Conservation (phyloP, 2,888 invertebrate species). For the Hypercompe scribonia region DNA sequence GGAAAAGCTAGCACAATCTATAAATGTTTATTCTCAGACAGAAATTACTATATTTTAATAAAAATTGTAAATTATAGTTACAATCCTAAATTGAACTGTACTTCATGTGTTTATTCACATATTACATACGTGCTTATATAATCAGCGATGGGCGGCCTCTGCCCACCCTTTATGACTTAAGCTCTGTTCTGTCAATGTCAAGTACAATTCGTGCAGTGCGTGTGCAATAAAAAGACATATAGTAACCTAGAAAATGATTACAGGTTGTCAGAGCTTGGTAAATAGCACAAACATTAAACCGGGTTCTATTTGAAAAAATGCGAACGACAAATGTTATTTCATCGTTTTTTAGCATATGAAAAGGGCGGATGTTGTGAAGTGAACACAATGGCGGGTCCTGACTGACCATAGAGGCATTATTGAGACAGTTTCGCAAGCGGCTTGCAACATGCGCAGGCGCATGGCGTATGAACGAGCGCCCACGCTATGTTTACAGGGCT, state of each 20-base stretch:
- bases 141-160: not conserved
- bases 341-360: slow-evolving; percentile 13
- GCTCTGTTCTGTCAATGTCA: not conserved
- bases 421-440: slow-evolving; percentile 66
- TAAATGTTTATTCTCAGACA: not conserved
- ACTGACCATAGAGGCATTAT: slow-evolving; percentile 65
- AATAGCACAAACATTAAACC: slow-evolving; percentile 16
- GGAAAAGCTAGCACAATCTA: too few species aligned
- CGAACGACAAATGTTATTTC: not conserved
- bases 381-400: slow-evolving; percentile 63
- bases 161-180: too few species aligned
- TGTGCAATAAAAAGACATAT: slow-evolving; percentile 4
- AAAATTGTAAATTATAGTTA: not conserved
- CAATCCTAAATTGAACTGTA: not conserved
- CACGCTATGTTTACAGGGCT: slow-evolving; percentile 47
- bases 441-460: slow-evolving; percentile 61
- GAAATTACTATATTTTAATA: not conserved
- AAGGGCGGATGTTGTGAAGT: slow-evolving; percentile 42
- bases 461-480: slow-evolving; percentile 50
- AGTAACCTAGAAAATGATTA: slow-evolving; percentile 17
- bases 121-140: not conserved
- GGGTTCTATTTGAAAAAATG: not conserved
- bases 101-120: not conserved
- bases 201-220: not conserved
- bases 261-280: slow-evolving; percentile 10